These are phyloP conservation scores for Origma solitaria DNA, from an alignment of 2,113 vertebrate genomes.

Conservation along the genomic window DNA sequence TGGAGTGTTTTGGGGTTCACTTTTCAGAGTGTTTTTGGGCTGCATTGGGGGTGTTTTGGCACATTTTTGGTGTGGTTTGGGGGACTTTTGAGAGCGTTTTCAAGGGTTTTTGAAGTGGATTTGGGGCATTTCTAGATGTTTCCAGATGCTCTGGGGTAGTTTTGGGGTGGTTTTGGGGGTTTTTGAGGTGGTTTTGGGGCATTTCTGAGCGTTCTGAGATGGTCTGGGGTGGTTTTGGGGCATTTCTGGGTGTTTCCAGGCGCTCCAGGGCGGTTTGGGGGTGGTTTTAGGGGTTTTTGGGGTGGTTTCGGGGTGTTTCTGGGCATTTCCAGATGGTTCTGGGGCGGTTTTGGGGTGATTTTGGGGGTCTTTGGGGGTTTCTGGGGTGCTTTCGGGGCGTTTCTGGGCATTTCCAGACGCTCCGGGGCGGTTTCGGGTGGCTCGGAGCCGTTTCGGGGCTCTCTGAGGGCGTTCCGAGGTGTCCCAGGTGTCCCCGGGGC, in stretches of 20 bases:
- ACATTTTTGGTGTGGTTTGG: rapidly evolving
- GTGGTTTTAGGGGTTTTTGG: not conserved
- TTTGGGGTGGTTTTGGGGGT: too few species aligned
- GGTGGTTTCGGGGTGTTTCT: too few species aligned
- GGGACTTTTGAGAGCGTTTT: rapidly evolving
- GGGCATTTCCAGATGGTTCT: too few species aligned
- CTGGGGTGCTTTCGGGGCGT: not conserved
- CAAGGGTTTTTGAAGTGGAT: too few species aligned
- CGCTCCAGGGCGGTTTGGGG: rapidly evolving
- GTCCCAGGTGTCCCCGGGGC: not conserved
- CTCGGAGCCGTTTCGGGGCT: not conserved
- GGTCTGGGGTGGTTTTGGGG: too few species aligned
- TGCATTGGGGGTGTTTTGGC: rapidly evolving
- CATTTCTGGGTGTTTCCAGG: too few species aligned
- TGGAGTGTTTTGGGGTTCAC: too few species aligned
- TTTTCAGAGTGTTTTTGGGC: too few species aligned
- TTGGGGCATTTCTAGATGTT: too few species aligned
- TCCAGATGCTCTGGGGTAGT: too few species aligned
- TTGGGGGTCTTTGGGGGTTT: not conserved
- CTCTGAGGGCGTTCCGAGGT: not conserved
- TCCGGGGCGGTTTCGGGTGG: rapidly evolving
- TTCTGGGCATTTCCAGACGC: not conserved
- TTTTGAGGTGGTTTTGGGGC: too few species aligned
- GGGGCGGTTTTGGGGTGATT: not conserved
- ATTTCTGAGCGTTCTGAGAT: too few species aligned